These are phyloP conservation scores for Montipora efflorescens DNA, from an alignment of 64 coral and sea anemone species.

Conservation along the genomic window DNA sequence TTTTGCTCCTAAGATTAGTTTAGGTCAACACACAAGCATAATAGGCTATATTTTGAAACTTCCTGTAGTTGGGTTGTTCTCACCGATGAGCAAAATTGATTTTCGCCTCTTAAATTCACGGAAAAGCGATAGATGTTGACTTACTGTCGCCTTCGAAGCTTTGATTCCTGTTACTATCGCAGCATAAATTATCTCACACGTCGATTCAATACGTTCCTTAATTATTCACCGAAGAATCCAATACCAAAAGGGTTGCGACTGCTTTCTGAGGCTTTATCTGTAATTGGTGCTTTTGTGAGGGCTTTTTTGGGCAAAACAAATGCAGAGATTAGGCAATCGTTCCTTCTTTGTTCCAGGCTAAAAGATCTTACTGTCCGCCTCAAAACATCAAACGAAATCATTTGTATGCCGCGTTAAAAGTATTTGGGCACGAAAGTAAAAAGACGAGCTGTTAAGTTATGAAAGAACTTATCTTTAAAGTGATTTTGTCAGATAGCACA, in stretches of 20 bases:
- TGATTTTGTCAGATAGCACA: not conserved
- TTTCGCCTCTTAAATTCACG: not conserved
- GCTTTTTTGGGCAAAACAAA: slow-evolving; percentile 74
- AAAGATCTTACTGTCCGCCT: slow-evolving; percentile 83
- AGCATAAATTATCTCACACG: slow-evolving; percentile 17
- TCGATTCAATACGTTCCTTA: not conserved
- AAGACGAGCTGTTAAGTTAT: not conserved
- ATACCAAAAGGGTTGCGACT: slow-evolving; percentile 21
- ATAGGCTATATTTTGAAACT: slow-evolving; percentile 17
- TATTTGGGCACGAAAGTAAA: slow-evolving; percentile 52
- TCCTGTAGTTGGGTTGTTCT: not conserved
- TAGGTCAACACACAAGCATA: slow-evolving; percentile 12
- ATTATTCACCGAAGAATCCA: slow-evolving; percentile 43
- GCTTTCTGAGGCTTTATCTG: not conserved
- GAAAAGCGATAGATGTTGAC: not conserved
- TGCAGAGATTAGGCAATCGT: slow-evolving; percentile 88
- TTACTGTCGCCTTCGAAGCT: not conserved
- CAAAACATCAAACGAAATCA: slow-evolving; percentile 90
- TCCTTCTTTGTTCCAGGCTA: slow-evolving; percentile 67
- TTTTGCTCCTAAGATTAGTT: slow-evolving; percentile 7
- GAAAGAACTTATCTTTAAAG: not conserved
- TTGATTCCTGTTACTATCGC: not conserved
- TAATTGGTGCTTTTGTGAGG: slow-evolving; percentile 34
- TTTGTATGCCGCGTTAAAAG: slow-evolving; percentile 58
- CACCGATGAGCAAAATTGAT: not conserved